Percentiles rank a stretch among this genome's conserved stretches.
phyloP scores from a whole-genome alignment of 1,140 invertebrate species.

The Neodiprion virginianus region DNA sequence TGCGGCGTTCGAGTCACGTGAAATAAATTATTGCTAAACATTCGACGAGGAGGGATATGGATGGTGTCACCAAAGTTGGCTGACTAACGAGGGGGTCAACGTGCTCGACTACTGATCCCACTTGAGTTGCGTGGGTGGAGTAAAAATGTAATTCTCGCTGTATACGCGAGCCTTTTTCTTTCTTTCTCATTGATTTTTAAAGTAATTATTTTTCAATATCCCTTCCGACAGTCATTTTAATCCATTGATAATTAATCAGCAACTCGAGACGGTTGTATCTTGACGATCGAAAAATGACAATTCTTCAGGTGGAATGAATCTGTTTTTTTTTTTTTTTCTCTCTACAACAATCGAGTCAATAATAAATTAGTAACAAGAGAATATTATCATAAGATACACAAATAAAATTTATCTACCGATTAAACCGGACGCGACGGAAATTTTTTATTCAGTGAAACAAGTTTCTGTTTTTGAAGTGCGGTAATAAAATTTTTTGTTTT shows the following conservation, averaged over 20 bases:
- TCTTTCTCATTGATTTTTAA: too few species aligned
- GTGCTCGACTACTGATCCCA: too few species aligned
- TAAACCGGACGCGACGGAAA: too few species aligned
- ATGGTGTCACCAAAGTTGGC: neutral
- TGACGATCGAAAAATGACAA: neutral
- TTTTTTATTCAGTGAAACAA: too few species aligned
- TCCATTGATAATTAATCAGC: neutral
- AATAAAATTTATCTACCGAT: too few species aligned
- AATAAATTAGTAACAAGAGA: neutral
- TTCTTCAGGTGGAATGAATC: neutral
- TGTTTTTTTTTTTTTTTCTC: neutral
- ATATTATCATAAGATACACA: too few species aligned
- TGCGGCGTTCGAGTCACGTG: neutral
- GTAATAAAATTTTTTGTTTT: too few species aligned
- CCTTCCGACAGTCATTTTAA: too few species aligned
- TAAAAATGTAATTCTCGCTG: neutral
- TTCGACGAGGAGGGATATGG: neutral
- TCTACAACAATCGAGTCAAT: neutral
- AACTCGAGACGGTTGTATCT: neutral
- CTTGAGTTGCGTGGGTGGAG: neutral
- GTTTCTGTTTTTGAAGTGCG: too few species aligned
- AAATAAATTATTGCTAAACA: neutral
- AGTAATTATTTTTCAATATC: too few species aligned
- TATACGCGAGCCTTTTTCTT: neutral
- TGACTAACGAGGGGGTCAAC: neutral